Conservation (phyloP, 2,888 invertebrate genomes). For the Fragum fragum region DNA sequence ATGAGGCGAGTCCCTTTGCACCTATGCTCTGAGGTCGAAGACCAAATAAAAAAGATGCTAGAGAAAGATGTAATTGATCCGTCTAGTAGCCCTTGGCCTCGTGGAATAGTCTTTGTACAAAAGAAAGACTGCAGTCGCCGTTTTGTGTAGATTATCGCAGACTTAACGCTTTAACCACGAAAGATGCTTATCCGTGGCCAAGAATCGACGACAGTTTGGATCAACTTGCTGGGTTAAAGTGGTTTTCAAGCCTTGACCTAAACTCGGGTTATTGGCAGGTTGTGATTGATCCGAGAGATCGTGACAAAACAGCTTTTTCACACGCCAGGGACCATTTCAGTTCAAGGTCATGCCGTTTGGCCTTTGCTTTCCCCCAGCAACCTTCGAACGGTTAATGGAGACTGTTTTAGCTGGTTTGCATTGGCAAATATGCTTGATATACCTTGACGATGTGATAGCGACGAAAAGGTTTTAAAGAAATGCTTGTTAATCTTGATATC, state of each 20-base stretch:
- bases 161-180: too few species aligned
- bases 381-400: slow-evolving; percentile 34
- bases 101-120: too few species aligned
- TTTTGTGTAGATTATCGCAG: too few species aligned
- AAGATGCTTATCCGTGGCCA: too few species aligned
- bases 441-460: slow-evolving; percentile 40
- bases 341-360: neutral
- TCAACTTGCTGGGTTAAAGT: too few species aligned
- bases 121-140: too few species aligned
- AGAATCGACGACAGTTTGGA: too few species aligned
- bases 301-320: neutral
- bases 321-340: neutral
- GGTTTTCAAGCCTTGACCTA: too few species aligned
- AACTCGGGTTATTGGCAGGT: too few species aligned
- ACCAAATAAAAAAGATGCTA: slow-evolving; percentile 1
- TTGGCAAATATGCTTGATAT: slow-evolving; percentile 42
- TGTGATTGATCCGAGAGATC: neutral
- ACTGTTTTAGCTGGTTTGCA: slow-evolving; percentile 36
- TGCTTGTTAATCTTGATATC: neutral
- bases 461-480: slow-evolving; percentile 32
- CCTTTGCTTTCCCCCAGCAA: neutral
- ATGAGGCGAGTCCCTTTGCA: neutral
- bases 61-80: too few species aligned
- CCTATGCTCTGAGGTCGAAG: neutral
- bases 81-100: too few species aligned